Conservation (phyloP, 2,113 vertebrate genomes). For the Probosciger aterrimus region DNA sequence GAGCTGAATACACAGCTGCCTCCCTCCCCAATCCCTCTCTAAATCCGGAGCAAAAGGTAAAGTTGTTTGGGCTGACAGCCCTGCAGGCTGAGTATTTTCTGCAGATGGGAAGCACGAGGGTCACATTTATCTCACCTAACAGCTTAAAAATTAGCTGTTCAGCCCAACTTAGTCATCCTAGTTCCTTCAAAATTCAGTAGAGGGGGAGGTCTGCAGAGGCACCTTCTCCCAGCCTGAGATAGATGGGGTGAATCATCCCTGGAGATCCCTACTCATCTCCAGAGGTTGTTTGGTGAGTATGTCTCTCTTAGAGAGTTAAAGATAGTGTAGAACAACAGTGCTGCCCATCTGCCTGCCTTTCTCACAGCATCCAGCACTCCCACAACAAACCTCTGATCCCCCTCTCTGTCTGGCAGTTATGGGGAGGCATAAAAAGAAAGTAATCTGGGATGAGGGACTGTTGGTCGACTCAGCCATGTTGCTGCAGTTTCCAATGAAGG, state of each 20-base stretch:
- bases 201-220: neutral
- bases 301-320: neutral
- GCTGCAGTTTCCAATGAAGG: neutral
- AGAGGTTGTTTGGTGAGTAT: neutral
- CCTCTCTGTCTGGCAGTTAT: neutral
- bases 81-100: neutral
- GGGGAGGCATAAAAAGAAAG: neutral
- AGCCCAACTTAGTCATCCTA: neutral
- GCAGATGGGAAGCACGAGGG: neutral
- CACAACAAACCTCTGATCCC: neutral
- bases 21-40: neutral
- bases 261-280: neutral
- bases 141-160: neutral
- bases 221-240: neutral
- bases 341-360: neutral
- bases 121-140: neutral
- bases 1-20: conserved; percentile 10
- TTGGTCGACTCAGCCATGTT: neutral
- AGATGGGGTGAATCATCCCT: neutral
- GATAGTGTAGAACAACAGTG: neutral
- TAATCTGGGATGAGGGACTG: neutral
- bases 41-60: conserved; percentile 32
- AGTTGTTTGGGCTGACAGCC: neutral
- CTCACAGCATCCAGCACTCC: neutral
- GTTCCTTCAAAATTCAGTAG: neutral